Base-by-base conservation (phyloP, 1,140 invertebrate genomes). In the Paralvinella palmiformis region DNA sequence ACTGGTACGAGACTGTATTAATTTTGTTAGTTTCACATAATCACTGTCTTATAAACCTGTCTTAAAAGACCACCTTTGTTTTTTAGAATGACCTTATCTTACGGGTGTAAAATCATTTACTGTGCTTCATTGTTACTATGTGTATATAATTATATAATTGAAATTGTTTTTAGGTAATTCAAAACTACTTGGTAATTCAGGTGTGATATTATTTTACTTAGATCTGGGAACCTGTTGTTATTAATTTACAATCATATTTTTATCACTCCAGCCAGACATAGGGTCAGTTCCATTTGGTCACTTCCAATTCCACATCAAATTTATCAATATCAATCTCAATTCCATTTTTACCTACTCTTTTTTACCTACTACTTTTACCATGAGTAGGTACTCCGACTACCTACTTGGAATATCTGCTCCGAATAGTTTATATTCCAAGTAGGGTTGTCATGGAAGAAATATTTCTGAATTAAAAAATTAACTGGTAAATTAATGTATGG, bases 1-100 rank as follows among this genome's bases (percentile, higher is more conserved):
- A 92, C 79, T 65, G 66, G 79, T 81, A 70, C 68, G 72, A n/a
- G n/a, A n/a, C n/a, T n/a, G n/a, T n/a, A n/a, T 72, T 56, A 22
- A 24, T n/a, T 48, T 57, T 57, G 17, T 37, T 59, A 29, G 13
- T 59, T n/a, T n/a, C 13, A 48, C 24, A 59, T 22, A 36, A 5
- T 1, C 29, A 10, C 59, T n/a, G 22, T 32, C 5, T 59, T n/a
- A 33, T 10, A 44, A 13, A 15, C 24, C 10, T 27, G 24, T 53
- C 22, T 15, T 22, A 56, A n/a, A 13, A 31, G 20, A 57, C 33
- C 29, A 33, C 27, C 27, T 57, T 31, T 31, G 27, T 57, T 32
- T 57, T 10, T 32, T 33, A 5, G 31, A n/a, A 56, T 3, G 17
- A 22, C 31, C n/a, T 27, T n/a, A 27, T 10, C 5, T 22, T 27